Evolutionary conservation across 2,797 vertebrate genomes (phyloP).

Genomic region (Chiloscyllium punctatum): DNA sequence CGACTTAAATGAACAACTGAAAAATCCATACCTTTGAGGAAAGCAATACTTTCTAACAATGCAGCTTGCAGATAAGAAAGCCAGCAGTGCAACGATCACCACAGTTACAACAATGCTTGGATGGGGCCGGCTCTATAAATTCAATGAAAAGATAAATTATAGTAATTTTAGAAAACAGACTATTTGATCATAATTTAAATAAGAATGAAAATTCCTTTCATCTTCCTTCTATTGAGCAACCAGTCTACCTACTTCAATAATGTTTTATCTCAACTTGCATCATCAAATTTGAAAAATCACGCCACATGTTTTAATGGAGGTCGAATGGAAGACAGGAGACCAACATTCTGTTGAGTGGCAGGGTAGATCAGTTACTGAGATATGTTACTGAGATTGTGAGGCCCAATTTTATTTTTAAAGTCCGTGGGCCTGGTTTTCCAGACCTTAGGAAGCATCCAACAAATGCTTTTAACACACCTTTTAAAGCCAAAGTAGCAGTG

Average conservation of each 20-base stretch:
- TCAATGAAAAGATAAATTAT: not conserved
- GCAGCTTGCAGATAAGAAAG: conserved; percentile 36
- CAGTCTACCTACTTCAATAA: not conserved
- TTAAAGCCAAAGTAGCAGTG: not conserved
- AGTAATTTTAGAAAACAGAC: not conserved
- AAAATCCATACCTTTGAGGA: conserved; percentile 38
- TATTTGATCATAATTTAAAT: not conserved
- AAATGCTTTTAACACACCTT: not conserved
- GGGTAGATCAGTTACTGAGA: not conserved
- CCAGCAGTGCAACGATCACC: conserved; percentile 39
- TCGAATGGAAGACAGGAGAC: not conserved
- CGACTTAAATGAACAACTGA: not conserved
- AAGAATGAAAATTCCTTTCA: not conserved
- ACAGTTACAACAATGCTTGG: conserved; percentile 39
- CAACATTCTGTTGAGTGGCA: not conserved
- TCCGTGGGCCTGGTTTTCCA: not conserved
- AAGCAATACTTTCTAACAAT: conserved; percentile 40
- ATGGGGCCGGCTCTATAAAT: conserved; percentile 11
- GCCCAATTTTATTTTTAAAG: not conserved
- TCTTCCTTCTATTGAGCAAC: not conserved
- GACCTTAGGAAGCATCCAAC: not conserved
- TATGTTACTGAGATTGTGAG: not conserved
- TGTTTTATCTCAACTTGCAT: not conserved
- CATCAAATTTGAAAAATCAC: not conserved
- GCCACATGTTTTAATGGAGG: not conserved